Base-by-base conservation (phyloP, 2,888 invertebrate species). In the Drosophila lacicola region DNA sequence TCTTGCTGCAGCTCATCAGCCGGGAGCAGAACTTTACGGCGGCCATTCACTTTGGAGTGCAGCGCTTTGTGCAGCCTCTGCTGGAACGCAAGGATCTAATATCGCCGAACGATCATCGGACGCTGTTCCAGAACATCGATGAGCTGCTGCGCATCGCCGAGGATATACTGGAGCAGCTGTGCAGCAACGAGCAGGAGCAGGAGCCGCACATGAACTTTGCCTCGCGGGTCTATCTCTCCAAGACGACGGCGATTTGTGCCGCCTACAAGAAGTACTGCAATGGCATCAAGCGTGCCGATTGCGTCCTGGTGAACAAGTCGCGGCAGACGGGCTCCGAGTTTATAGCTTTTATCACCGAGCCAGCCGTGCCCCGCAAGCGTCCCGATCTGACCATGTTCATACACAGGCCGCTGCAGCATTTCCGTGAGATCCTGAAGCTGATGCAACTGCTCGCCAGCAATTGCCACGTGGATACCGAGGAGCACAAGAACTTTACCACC, bases 341-440 rank as follows among this genome's bases (percentile, higher is more conserved):
- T 91, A 95, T 96, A 54, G 94, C 95, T 69, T 95, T 97, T 90
- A 95, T 97, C 82, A 95, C 95, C 65, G 96, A 96, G 87, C 97
- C 97, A 3, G 95, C 96, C 14, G 96, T 97, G 81, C 97, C 97
- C 3, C 94, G 96, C 74, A 94, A 96, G 91, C 94, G 96, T 76
- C 97, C 97, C 13, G 97, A 97, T 91, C 95, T 97, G 74, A 97
- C 97, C 11, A 95, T 96, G 13, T 95, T 97, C 78, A 95, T 97
- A 69, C 96, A 97, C 91, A 96, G 96, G 88, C 97, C 97, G 0
- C 92, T 97, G 80, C 97, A 97, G 92, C 97, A 97, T 93, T 95
- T 95, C 90, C 94, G 96, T 82, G 95, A 95, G 90, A 93, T 94
- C 19, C 90, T 95, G 60, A 95, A 94, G 89, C 90, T 94, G 36